Evolutionary conservation across 2,888 invertebrate genomes (phyloP), one percentile per base, ranked within the genome.

Genomic region (Cremastobaeus sp.): DNA sequence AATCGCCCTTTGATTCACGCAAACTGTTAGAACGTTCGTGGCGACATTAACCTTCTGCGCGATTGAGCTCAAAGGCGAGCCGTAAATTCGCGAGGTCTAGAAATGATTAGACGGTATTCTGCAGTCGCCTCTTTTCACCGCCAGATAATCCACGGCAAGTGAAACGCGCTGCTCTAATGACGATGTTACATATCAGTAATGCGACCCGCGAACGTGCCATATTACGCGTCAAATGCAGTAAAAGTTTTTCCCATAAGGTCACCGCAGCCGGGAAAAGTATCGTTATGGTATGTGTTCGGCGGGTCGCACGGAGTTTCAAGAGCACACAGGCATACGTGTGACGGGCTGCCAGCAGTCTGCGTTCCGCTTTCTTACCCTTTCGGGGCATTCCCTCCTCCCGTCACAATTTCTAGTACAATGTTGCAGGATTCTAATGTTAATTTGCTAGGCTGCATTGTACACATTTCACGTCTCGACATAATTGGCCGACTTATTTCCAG

Each of bases 291-390:
- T 54, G 45, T 41, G 39, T 64, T 50, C 75, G 75, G 55, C 78
- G 73, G 77, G 76, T 77, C 69, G 74, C 76, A 21, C 73, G 76
- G 70, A 74, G 78, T 83, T 81, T 79, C 80, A 78, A 80, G 81
- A 78, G 78, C 81, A 59, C 35, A 21, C 34, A 35, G 34, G 52
- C 50, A 35, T 18, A 45, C 45, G 68, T 75, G 77, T 78, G 79
- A 81, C 80, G 76, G 78, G 71, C 70, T 43, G 59, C n/a, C 60
- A 39, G 12, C 70, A 73, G 75, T 80, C 79, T 77, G 54, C 85
- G 86, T 86, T 86, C 84, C 86, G 86, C 86, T 86, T 86, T 86
- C 86, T 84, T 85, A 81, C 83, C 82, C 85, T 86, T 86, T 81
- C 85, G 84, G 85, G 83, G 77, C 86, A 84, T 78, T 77, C 45